Evolutionary conservation across 1,140 invertebrate species (phyloP).

Genomic region (Papilio polytes): DNA sequence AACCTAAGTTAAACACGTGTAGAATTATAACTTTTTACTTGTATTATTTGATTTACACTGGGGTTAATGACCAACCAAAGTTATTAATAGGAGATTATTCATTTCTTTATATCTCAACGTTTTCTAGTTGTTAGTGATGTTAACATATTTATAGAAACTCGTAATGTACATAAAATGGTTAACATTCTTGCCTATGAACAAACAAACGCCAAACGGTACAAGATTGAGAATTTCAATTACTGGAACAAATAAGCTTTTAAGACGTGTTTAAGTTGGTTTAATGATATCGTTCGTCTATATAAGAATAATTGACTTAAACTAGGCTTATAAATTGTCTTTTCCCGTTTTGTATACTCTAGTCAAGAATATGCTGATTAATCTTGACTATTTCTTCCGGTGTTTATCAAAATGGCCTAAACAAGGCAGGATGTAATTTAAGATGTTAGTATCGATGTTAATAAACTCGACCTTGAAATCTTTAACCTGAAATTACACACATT

Average conservation of each 20-base stretch:
- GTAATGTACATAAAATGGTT: not conserved
- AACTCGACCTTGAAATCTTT: constrained; percentile 9
- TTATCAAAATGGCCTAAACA: constrained; percentile 14
- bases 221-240: not conserved
- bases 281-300: not conserved
- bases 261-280: not conserved
- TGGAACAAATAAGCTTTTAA: not conserved
- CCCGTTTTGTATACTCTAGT: not conserved
- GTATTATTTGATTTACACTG: not conserved
- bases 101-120: not conserved
- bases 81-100: not conserved
- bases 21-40: not conserved
- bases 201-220: not conserved
- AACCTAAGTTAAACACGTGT: not conserved
- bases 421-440: not conserved
- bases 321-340: not conserved
- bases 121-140: not conserved
- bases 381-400: constrained; percentile 15
- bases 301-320: not conserved
- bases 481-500: constrained; percentile 10
- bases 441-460: constrained; percentile 11
- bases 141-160: not conserved
- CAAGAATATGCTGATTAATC: constrained; percentile 15
- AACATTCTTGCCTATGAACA: not conserved
- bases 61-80: not conserved